phyloP scores from a whole-genome alignment of 2,797 vertebrate species.

The Melanotaenia boesemani region DNA sequence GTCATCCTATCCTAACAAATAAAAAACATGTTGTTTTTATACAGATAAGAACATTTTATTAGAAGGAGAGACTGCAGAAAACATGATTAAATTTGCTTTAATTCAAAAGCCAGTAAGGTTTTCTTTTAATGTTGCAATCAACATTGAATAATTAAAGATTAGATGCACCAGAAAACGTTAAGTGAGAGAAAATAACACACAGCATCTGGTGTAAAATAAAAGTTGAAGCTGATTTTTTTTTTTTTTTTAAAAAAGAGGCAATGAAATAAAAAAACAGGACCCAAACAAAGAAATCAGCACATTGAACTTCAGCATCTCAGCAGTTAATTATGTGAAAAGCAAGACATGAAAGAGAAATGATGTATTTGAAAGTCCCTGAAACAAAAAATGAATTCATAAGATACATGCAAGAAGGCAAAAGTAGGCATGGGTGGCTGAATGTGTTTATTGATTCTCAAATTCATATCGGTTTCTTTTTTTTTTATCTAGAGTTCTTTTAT shows the following conservation, averaged over 20 bases:
- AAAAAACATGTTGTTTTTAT: too few relatives aligned
- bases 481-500: constrained; percentile 24
- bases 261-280: too few relatives aligned
- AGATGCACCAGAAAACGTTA: too few relatives aligned
- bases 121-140: too few relatives aligned
- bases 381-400: constrained; percentile 45
- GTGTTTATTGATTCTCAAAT: constrained; percentile 31
- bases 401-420: constrained; percentile 4
- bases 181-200: too few relatives aligned
- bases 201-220: too few relatives aligned
- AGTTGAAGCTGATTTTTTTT: too few relatives aligned
- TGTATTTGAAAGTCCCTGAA: constrained; percentile 29
- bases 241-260: too few relatives aligned
- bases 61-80: neutral
- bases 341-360: constrained; percentile 19
- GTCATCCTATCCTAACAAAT: neutral
- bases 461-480: constrained; percentile 32
- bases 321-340: constrained; percentile 3
- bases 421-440: constrained; percentile 6
- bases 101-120: too few relatives aligned
- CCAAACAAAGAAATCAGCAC: too few relatives aligned
- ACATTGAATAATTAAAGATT: too few relatives aligned
- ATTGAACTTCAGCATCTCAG: too few relatives aligned
- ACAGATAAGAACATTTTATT: neutral
- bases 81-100: neutral